These are phyloP conservation scores for Pithys albifrons DNA, from an alignment of 2,113 vertebrate genomes.

Conservation along the genomic window DNA sequence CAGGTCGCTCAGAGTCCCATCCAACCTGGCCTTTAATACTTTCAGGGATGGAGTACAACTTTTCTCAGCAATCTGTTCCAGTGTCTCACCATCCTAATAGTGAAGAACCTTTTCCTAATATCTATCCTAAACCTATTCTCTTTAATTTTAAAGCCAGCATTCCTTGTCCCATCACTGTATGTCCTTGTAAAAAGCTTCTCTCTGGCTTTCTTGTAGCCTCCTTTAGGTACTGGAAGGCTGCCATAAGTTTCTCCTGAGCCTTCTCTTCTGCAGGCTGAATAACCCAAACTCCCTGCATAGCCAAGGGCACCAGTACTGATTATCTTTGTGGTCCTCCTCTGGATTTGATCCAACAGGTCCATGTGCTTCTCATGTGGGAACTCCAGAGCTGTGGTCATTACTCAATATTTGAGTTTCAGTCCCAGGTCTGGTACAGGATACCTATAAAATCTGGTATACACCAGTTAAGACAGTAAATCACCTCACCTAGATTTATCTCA, in stretches of 20 bases:
- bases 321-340: not conserved
- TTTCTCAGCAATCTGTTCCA: not conserved
- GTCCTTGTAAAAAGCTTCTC: not conserved
- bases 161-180: not conserved
- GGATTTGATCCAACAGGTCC: not conserved
- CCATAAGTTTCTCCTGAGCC: not conserved
- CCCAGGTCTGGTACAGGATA: not conserved
- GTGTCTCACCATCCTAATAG: not conserved
- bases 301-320: not conserved
- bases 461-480: not conserved
- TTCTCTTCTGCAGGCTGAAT: not conserved
- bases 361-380: accelerated
- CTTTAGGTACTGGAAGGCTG: not conserved
- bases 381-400: not conserved
- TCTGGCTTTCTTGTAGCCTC: not conserved
- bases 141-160: not conserved
- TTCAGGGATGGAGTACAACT: too few species aligned
- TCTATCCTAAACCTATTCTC: not conserved
- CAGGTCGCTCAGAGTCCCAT: not conserved
- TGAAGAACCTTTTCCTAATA: not conserved
- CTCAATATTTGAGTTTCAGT: not conserved
- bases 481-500: not conserved
- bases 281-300: not conserved
- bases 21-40: not conserved
- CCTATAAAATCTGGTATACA: not conserved